Base-by-base conservation (phyloP, 2,888 invertebrate genomes). In the Phortica okadai region DNA sequence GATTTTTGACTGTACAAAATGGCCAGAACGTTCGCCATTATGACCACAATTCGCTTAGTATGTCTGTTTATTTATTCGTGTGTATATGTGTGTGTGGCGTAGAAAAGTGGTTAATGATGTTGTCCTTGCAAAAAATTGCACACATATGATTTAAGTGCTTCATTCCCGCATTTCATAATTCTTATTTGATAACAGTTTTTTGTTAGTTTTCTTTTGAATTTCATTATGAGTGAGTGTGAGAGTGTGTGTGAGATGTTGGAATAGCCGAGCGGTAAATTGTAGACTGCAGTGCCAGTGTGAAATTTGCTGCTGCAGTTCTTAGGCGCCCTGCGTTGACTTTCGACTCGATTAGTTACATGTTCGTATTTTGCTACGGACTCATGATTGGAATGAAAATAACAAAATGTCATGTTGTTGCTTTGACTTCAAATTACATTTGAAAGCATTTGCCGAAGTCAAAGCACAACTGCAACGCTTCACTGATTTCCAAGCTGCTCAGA, bases 121-220 rank as follows among this genome's bases (percentile, higher is more conserved):
- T 11, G 50, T 50, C 50, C 50, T 50, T 50, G 82, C 81, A 81
- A 85, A 86, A 82, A 80, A 80, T 82, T 77, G 77, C 44, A 81
- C 81, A 82, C 21, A 78, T 79, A 77, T 86, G 88, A 87, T 87
- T 87, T 86, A 87, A 85, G 80, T 76, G 85, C 81, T 84, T 81
- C 56, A 72, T 10, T 14, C 54, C 78, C 79, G 74, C 75, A 74
- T 79, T 77, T 74, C 56, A 67, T 67, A 67, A 42, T 67, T 50
- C 50, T 8, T 14, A 11, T 50, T 64, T 64, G 59, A 14, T 16
- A 11, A 33, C 11, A 6, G 8, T 14, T 67, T 41, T 67, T n/a
- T 42, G 44, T 67, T 42, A 1, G 11, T 2, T 64, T 64, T 67
- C 7, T n/a, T 59, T 59, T n/a, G n/a, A 2, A 7, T 59, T 59